Base-by-base conservation (phyloP, 2,113 vertebrate species). In the Myrmophylax atrothorax region DNA sequence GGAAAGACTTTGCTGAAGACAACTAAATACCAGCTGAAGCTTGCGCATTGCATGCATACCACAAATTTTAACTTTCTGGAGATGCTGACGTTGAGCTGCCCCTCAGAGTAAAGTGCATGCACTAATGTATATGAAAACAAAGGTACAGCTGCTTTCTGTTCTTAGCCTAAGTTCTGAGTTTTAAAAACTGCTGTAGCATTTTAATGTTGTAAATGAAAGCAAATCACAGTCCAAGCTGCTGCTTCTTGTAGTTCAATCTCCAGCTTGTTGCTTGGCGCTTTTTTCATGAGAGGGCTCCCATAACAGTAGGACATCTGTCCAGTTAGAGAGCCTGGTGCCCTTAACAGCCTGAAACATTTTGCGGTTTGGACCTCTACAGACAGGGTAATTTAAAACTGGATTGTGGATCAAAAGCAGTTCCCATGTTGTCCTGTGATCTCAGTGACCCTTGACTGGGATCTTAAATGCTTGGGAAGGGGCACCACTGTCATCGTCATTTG, bases 341-440 rank as follows among this genome's bases (percentile, higher is more conserved):
- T 87, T 58, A 85, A 62, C 70, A 89, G 72, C 59, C 55, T 76
- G 85, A 94, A 93, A 89, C 7, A 4, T 77, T 96, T 68, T 90
- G 74, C 38, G 37, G 23, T 64, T 79, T 93, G 70, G 53, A 73
- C 58, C 29, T 96, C 82, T 87, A 66, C 58, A 93, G 74, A 87
- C 87, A 59, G 70, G 6, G 35, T 76, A 87, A 79, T 96, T 93
- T 74, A 94, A 91, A 94, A 73, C 28, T 76, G 35, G 10, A 50
- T 46, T 53, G 53, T 62, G 49, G 25, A 50, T 64, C 35, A 87
- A 87, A 82, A 84, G 29, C 58, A 44, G 25, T 85, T 84, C 37
- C 40, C 0, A 0, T 95, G 58, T 72, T 87, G 52, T 72, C n/a
- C 26, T 76, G 82, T 85, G 82, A 83, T 85, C 49, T 83, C 70